Base-by-base conservation (phyloP, 2,113 vertebrate genomes). In the Leuciscus idus region DNA sequence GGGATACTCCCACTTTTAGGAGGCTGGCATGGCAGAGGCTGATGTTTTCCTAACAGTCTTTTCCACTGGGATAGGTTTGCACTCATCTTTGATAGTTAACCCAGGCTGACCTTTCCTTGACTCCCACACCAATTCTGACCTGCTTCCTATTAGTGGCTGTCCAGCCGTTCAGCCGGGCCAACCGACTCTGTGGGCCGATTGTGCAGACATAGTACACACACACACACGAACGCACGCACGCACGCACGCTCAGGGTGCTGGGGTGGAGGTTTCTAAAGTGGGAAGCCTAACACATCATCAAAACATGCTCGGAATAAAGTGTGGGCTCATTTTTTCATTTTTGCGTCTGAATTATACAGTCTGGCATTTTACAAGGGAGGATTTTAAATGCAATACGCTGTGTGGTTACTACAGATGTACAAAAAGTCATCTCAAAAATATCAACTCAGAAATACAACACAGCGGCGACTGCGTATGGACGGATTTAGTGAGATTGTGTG, bases 21-120 rank as follows among this genome's bases (percentile, higher is more conserved):
- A 93, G 93, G 92, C 91, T 90, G 93, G 93, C 92, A 91, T 88
- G 92, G 93, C 91, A 88, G 90, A 86, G 90, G 90, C 86, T 88
- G 90, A 93, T 95, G 94, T 95, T 95, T 94, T 94, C 92, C 87
- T 93, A 92, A 5, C 84, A 75, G 87, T 87, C 84, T 93, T 94
- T 95, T 95, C 92, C 94, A 95, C 93, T 94, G 93, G 93, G 94
- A 95, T 93, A 93, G 88, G 93, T 95, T 95, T 95, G 94, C 93
- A 94, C 93, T 95, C 94, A 94, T 95, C 95, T 95, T 95, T 95
- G 94, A 94, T 94, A 94, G 94, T 94, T 95, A 94, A 95, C 94
- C 93, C 90, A 78, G 75, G 62, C 91, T 92, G 94, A 95, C 95
- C 93, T 86, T 87, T 91, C 90, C 87, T 90, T 91, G 91, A 93